These are phyloP conservation scores for Lamellibrachia columna DNA, from an alignment of 2,888 invertebrate genomes.

Conservation along the genomic window DNA sequence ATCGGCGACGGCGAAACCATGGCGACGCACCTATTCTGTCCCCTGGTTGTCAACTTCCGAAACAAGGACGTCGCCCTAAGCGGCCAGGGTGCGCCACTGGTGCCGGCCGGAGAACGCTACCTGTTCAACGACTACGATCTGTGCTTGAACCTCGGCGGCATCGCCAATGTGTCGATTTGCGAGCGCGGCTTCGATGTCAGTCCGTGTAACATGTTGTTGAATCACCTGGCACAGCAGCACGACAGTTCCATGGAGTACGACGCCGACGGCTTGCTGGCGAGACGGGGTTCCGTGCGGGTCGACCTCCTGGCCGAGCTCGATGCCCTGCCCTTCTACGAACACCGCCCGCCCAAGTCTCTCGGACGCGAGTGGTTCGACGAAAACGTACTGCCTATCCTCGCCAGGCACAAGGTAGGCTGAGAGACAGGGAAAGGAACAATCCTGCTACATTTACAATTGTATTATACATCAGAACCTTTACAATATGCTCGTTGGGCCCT, in stretches of 20 bases:
- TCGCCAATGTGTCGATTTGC: conserved; percentile 53
- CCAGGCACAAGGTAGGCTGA: conserved; percentile 38
- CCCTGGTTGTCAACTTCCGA: conserved; percentile 57
- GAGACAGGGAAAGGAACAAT: not conserved
- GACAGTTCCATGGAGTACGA: conserved; percentile 47
- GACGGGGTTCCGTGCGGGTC: conserved; percentile 45
- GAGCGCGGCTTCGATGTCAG: conserved; percentile 53
- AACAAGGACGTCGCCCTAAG: conserved; percentile 58
- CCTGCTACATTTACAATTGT: not conserved
- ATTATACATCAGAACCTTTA: not conserved
- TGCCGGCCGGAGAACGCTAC: conserved; percentile 55
- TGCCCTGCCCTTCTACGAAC: conserved; percentile 49
- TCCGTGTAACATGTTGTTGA: conserved; percentile 57
- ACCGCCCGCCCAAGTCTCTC: conserved; percentile 56
- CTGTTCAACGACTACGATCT: conserved; percentile 53
- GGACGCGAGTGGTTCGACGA: conserved; percentile 55
- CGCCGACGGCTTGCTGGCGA: conserved; percentile 51
- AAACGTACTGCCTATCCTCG: conserved; percentile 52
- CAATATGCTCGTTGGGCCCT: too few species aligned
- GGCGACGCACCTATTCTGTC: conserved; percentile 48
- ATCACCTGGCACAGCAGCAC: conserved; percentile 46
- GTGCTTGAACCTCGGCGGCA: conserved; percentile 60
- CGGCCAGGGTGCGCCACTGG: conserved; percentile 61
- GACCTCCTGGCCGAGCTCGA: conserved; percentile 49
- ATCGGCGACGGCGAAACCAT: conserved; percentile 60